Evolutionary conservation across 92 coral and sea anemone genomes (phyloP).

Genomic region (Bergia sp.): DNA sequence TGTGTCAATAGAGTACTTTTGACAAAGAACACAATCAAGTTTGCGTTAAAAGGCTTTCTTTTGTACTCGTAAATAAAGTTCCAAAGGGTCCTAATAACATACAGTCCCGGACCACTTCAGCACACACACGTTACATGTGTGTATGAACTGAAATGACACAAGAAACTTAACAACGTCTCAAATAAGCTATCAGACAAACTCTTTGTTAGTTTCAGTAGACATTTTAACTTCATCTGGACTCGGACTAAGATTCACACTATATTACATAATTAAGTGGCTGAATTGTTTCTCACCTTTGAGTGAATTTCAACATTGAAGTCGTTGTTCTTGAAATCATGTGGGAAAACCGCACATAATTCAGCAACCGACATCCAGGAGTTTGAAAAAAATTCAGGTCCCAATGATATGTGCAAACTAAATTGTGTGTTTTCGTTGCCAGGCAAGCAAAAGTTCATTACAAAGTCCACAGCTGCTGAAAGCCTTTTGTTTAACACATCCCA

Average conservation of each 20-base stretch:
- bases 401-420: neutral
- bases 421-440: neutral
- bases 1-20: neutral
- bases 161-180: neutral
- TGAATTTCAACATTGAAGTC: neutral
- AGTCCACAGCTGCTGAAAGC: constrained; percentile 1
- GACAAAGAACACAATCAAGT: neutral
- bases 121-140: neutral
- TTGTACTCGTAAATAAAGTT: neutral
- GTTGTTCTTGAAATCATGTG: neutral
- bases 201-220: too few relatives aligned
- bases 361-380: neutral
- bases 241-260: neutral
- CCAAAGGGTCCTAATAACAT: neutral
- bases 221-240: neutral
- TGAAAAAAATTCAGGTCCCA: neutral
- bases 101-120: neutral
- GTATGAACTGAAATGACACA: neutral
- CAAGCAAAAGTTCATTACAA: neutral
- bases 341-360: neutral
- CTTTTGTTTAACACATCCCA: constrained; percentile 17
- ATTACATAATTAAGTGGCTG: neutral
- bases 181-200: neutral
- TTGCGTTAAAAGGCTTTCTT: neutral
- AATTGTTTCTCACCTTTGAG: neutral